These are phyloP conservation scores for Synanthedon andrenaeformis DNA, from an alignment of 2,888 invertebrate genomes.

Conservation along the genomic window DNA sequence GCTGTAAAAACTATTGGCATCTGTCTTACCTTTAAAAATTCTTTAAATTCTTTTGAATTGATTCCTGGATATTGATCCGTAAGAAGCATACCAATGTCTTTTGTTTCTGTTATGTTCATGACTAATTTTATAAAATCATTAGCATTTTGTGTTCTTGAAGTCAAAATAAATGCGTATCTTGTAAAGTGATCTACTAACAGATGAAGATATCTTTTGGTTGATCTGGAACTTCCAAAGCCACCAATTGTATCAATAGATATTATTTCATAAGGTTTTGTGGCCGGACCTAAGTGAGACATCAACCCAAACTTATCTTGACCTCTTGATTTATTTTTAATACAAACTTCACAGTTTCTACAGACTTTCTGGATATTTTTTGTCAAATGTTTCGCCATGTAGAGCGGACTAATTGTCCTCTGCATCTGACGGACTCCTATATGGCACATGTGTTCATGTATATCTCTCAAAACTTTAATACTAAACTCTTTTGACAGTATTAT, in stretches of 20 bases:
- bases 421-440: conserved; percentile 7
- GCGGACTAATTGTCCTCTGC: conserved; percentile 8
- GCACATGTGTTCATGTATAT: conserved; percentile 4
- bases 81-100: conserved; percentile 10
- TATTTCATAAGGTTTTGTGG: no score
- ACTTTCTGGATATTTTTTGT: conserved; percentile 12
- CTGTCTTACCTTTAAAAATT: conserved; percentile 8
- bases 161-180: conserved; percentile 13
- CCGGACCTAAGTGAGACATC: no score
- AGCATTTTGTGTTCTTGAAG: conserved; percentile 13
- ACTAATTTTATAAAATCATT: conserved; percentile 10
- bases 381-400: conserved; percentile 6
- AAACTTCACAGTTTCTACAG: no score
- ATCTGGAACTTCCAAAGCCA: no score
- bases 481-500: not conserved
- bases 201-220: conserved; percentile 1
- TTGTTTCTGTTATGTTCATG: conserved; percentile 2
- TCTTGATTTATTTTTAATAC: no score
- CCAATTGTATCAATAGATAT: no score
- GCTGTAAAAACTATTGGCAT: conserved; percentile 22
- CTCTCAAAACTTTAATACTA: conserved; percentile 2
- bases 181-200: conserved; percentile 11
- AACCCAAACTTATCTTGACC: no score
- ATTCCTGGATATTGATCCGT: conserved; percentile 21
- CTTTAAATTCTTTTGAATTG: conserved; percentile 15